A percentile compares a stretch with the other conserved stretches of the same genome.
These are phyloP conservation scores for Axinella damicornis DNA, from an alignment of 37 sponge, comb jelly and placozoan species.

Conservation along the genomic window DNA sequence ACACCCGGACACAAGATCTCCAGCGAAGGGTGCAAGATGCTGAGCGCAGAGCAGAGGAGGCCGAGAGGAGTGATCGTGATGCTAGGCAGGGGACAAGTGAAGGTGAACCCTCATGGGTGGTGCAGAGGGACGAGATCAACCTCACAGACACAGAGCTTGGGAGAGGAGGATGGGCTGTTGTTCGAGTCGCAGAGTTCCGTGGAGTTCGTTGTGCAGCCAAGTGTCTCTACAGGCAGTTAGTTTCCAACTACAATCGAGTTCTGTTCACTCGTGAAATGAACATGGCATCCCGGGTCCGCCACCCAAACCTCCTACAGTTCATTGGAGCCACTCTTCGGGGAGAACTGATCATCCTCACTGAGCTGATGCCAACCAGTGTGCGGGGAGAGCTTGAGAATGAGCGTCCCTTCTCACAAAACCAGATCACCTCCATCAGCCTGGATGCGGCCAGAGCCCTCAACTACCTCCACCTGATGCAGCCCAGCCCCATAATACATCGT, in stretches of 20 bases:
- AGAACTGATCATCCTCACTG: conserved; percentile 50
- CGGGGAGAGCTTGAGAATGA: conserved; percentile 4
- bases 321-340: conserved; percentile 59
- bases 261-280: conserved; percentile 70
- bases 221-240: conserved; percentile 41
- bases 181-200: conserved; percentile 55
- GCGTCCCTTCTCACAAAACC: conserved; percentile 9
- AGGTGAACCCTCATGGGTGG: conserved; percentile 47
- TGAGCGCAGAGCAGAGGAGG: neutral
- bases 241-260: conserved; percentile 33
- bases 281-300: conserved; percentile 55
- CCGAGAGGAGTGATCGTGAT: neutral
- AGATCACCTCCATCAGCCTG: conserved; percentile 26
- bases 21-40: too few species aligned
- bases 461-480: conserved; percentile 71
- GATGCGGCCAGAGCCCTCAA: conserved; percentile 66
- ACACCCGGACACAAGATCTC: too few species aligned
- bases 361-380: conserved; percentile 65
- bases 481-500: conserved; percentile 80
- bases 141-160: conserved; percentile 42
- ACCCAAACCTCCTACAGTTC: conserved; percentile 72
- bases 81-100: too few species aligned
- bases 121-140: conserved; percentile 33
- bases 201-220: conserved; percentile 76
- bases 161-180: conserved; percentile 60